Base-by-base conservation (phyloP, 2,797 vertebrate species). In the Emys orbicularis region DNA sequence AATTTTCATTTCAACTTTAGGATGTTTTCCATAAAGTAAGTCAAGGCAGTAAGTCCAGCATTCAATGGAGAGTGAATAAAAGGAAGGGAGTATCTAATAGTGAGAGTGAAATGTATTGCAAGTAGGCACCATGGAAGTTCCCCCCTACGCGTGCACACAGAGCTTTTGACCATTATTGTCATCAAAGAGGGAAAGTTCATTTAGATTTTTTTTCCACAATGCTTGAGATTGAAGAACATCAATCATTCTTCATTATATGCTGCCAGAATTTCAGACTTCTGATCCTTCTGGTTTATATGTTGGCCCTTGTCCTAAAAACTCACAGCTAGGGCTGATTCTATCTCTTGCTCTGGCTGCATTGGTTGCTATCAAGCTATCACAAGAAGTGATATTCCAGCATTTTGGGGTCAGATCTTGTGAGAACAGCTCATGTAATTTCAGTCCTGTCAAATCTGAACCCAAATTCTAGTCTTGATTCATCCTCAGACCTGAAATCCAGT, bases 351-450 rank as follows among this genome's bases (percentile, higher is more conserved):
- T 50, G 34, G 4, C 82, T 89, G 12, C 68, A 19, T 8, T 76
- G 9, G 10, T 52, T 50, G 11, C 77, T 79, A 25, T 83, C 9
- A 72, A 49, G 19, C 4, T 52, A 52, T 25, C 23, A 13, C 0
- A 21, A 12, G 25, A 83, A 19, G 74, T 81, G 79, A 81, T 56
- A 77, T 13, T 37, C 27, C 6, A 80, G 2, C 23, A 3, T 72
- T 76, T 83, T 52, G 81, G 59, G 5, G 68, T 0, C 0, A 72
- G 12, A 4, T 29, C 9, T 79, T 61, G 29, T 61, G 50, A 84
- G 59, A 92, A 12, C 3, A 93, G 11, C 5, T 81, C 19, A 8
- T 29, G 29, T 87, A 29, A 74, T 94, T 92, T 74, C 83, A 52
- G 25, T 87, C 8, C 41, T 21, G 10, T 79, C 79, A 16, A 31